Evolutionary conservation across 2,113 vertebrate genomes (phyloP), one percentile per base, ranked within the genome.

Genomic region (Pseudorhombus dupliciocellatus): DNA sequence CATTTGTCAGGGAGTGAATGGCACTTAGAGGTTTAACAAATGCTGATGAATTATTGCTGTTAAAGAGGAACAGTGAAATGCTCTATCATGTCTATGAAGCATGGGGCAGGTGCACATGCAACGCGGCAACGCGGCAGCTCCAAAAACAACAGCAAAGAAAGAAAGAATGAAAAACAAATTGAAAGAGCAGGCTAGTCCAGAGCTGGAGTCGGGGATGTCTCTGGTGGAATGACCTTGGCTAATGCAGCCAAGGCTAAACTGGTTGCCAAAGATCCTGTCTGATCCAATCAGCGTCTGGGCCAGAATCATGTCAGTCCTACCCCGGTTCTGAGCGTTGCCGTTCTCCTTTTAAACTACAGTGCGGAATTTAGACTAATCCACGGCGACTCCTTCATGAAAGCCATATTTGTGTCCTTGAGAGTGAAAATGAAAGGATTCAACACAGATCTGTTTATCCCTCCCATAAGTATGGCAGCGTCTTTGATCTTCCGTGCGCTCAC

Each of bases 1-100:
- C 85, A 91, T 90, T 88, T 88, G 59, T 86, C 84, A 83, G 67
- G 46, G 73, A 74, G 81, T 77, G 82, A 90, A 85, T 85, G 84
- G 62, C 77, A 85, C 75, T 80, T 51, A 63, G 60, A 82, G 73
- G 66, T 75, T 82, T 61, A n/a, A 53, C 58, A 76, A 58, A 50
- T 67, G 59, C 60, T 89, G 80, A 86, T 81, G 51, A 83, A 85
- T 85, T 26, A 54, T 44, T 64, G 77, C 83, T 79, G 73, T 71
- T 79, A 57, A 58, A 65, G 61, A 34, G 9, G 18, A 2, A 48
- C 26, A 77, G 62, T 75, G 57, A 71, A 70, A 73, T 70, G 59
- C 71, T 87, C 44, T 34, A 75, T 89, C 79, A 86, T 71, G 68
- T 54, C 65, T 60, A 44, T 69, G 53, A 77, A 62, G 76, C 83